Conservation (phyloP, 2,113 vertebrate genomes). For the human region GRCh38 chr11:18694501-18695000, state of each 20-base stretch:
- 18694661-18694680: background rate
- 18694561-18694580: background rate
- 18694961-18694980: too few relatives aligned
- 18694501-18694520: background rate
- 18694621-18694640: background rate
- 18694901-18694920: too few relatives aligned
- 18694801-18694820: too few relatives aligned
- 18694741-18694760: background rate
- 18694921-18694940: too few relatives aligned
- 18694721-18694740: background rate
- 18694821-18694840: too few relatives aligned
- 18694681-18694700: background rate
- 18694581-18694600: background rate
- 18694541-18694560: background rate
- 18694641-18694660: background rate
- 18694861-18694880: too few relatives aligned
- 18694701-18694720: background rate
- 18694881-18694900: too few relatives aligned
- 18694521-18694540: background rate
- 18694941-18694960: too few relatives aligned
- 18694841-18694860: too few relatives aligned
- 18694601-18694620: background rate
- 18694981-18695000: too few relatives aligned
- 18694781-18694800: too few relatives aligned
- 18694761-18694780: too few relatives aligned